A percentile compares a stretch with the other conserved stretches of the same genome.
phyloP scores from a whole-genome alignment of 2,888 invertebrate species.

The Oligia latruncula region DNA sequence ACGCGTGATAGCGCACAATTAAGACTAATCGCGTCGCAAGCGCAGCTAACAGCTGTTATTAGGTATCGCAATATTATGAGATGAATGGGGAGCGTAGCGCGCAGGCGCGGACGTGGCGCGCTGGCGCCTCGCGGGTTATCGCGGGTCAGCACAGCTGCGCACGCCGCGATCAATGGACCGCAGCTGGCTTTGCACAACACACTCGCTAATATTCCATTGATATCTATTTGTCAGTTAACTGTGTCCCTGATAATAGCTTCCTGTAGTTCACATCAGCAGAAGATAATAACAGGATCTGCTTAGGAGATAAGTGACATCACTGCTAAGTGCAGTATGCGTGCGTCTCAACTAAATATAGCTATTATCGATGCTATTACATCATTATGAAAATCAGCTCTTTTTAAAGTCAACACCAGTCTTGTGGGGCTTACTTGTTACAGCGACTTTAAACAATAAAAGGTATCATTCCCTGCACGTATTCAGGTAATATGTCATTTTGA shows the following conservation, averaged over 20 bases:
- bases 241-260: conserved; percentile 59
- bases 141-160: conserved; percentile 79
- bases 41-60: conserved; percentile 78
- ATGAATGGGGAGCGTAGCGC: conserved; percentile 81
- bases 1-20: conserved; percentile 81
- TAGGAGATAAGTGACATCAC: conserved; percentile 51
- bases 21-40: conserved; percentile 83
- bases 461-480: conserved; percentile 48
- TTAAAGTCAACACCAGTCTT: conserved; percentile 36
- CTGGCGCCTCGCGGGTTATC: conserved; percentile 88
- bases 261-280: conserved; percentile 59
- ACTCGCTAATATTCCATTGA: conserved; percentile 70
- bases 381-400: conserved; percentile 50
- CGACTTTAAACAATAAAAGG: conserved; percentile 32
- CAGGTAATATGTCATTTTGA: conserved; percentile 50
- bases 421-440: background rate
- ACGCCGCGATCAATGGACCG: conserved; percentile 76
- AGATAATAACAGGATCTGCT: conserved; percentile 60
- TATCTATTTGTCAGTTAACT: conserved; percentile 67
- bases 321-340: conserved; percentile 15
- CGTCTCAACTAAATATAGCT: conserved; percentile 28
- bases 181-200: conserved; percentile 72
- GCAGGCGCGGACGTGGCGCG: conserved; percentile 72
- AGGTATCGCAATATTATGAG: conserved; percentile 71
- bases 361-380: conserved; percentile 35